phyloP scores from a whole-genome alignment of 1,140 invertebrate species.

The Odontomachus brunneus region DNA sequence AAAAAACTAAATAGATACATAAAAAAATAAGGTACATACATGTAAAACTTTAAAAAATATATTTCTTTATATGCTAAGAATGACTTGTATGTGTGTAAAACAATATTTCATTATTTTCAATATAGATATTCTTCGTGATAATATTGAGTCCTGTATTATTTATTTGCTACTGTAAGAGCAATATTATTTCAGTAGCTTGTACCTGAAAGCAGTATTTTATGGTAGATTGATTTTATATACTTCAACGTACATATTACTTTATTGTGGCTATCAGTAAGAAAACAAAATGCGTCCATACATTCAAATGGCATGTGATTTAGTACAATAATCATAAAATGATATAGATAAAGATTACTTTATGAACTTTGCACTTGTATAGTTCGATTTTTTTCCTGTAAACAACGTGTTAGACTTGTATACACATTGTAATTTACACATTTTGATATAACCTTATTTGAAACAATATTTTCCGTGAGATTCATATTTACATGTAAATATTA shows the following conservation, averaged over 20 bases:
- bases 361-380: constrained; percentile 27
- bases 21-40: not conserved
- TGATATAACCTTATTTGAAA: constrained; percentile 3
- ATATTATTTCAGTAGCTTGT: constrained; percentile 64
- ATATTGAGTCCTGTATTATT: constrained; percentile 58
- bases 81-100: not conserved
- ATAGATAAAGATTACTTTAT: constrained; percentile 51
- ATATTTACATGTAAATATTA: constrained; percentile 22
- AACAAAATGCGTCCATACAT: constrained; percentile 13
- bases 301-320: constrained; percentile 47
- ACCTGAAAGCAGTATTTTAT: constrained; percentile 61
- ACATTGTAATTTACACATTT: constrained; percentile 4
- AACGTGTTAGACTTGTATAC: not conserved
- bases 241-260: constrained; percentile 44
- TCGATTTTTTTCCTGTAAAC: constrained; percentile 10
- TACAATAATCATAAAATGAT: constrained; percentile 17
- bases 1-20: constrained; percentile 1
- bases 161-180: constrained; percentile 50
- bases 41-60: not conserved
- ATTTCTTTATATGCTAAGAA: not conserved
- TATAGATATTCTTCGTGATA: constrained; percentile 62
- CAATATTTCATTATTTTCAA: constrained; percentile 21
- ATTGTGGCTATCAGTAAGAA: constrained; percentile 45
- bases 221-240: constrained; percentile 48
- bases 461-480: not conserved